These are phyloP conservation scores for Malurus melanocephalus DNA, from an alignment of 2,113 vertebrate species.

Conservation along the genomic window DNA sequence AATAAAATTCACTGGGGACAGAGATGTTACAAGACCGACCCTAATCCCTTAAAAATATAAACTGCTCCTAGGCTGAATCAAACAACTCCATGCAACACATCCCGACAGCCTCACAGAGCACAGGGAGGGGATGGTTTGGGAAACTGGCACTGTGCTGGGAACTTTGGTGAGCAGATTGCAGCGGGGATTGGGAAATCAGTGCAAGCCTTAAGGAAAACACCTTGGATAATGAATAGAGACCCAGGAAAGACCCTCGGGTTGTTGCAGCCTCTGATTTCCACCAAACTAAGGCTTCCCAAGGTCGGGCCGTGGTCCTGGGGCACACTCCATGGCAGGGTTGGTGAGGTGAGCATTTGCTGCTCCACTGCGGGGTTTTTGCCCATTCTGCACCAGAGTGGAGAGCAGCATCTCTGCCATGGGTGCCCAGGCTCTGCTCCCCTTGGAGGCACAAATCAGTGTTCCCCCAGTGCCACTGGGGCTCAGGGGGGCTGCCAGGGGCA, in stretches of 20 bases:
- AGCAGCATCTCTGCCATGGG: background rate
- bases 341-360: background rate
- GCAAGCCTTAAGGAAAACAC: background rate
- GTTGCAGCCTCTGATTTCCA: background rate
- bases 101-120: background rate
- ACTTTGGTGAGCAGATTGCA: background rate
- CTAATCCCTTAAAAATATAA: background rate
- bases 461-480: background rate
- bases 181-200: background rate
- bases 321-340: background rate
- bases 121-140: background rate
- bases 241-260: background rate
- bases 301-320: fast-evolving
- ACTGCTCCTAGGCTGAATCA: fast-evolving
- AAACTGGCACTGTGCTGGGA: background rate
- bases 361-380: fast-evolving
- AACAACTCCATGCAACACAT: background rate
- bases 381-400: background rate
- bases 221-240: background rate
- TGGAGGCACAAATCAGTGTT: background rate
- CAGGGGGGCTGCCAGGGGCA: background rate
- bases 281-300: fast-evolving
- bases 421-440: background rate
- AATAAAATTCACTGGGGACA: background rate
- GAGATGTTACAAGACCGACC: background rate